These are phyloP conservation scores for Lucilia cuprina DNA, from an alignment of 1,140 invertebrate species.

Conservation along the genomic window DNA sequence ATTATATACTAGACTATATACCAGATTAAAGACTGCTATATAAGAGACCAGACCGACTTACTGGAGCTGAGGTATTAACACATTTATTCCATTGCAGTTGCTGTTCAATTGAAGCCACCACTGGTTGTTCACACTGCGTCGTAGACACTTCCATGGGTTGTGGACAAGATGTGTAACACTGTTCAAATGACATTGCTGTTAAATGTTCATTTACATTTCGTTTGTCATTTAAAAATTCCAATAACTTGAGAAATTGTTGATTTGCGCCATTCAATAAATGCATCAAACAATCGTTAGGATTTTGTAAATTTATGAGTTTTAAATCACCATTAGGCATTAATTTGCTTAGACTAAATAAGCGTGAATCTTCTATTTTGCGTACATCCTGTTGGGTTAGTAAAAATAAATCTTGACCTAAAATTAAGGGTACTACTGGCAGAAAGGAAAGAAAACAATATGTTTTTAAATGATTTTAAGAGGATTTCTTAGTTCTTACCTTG, in stretches of 20 bases:
- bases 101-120: slow-evolving; percentile 7
- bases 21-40: too few relatives aligned
- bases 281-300: background rate
- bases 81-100: slow-evolving; percentile 26
- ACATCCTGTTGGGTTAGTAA: slow-evolving; percentile 52
- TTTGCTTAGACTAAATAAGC: slow-evolving; percentile 42
- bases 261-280: background rate
- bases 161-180: background rate
- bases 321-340: slow-evolving; percentile 37
- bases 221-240: background rate
- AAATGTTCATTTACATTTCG: background rate
- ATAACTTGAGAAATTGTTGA: background rate
- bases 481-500: slow-evolving; percentile 42
- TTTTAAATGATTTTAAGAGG: background rate
- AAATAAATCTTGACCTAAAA: slow-evolving; percentile 48
- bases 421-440: slow-evolving; percentile 47
- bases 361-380: slow-evolving; percentile 46
- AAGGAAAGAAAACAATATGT: background rate
- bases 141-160: background rate
- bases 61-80: background rate
- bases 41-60: too few relatives aligned
- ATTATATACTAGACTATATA: too few relatives aligned
- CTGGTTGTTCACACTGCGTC: background rate
- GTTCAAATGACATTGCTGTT: background rate
- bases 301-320: background rate